Conservation (phyloP, 2,113 vertebrate genomes). For the Scatophagus argus region DNA sequence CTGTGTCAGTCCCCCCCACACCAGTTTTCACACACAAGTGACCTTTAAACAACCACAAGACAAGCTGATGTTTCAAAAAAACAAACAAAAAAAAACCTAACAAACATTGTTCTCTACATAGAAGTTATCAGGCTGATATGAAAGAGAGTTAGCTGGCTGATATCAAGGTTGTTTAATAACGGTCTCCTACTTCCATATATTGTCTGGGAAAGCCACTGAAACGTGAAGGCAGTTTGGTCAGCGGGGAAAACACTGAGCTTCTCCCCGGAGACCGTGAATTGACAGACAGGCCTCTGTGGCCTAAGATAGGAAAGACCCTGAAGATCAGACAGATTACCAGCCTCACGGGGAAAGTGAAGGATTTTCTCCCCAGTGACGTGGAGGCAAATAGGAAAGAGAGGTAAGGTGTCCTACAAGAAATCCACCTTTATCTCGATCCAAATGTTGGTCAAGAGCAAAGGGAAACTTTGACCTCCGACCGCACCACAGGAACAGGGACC, state of each 20-base stretch:
- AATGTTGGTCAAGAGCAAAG: slow-evolving; percentile 37
- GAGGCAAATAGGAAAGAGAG: slow-evolving; percentile 8
- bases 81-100: slow-evolving; percentile 53
- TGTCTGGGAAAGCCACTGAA: slow-evolving; percentile 25
- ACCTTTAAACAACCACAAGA: slow-evolving; percentile 70
- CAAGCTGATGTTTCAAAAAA: slow-evolving; percentile 53
- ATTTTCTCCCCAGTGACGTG: background rate
- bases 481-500: slow-evolving; percentile 15
- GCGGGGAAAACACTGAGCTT: slow-evolving; percentile 25
- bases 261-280: slow-evolving; percentile 62
- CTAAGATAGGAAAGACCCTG: slow-evolving; percentile 51
- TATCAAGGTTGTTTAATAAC: slow-evolving; percentile 17
- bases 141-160: slow-evolving; percentile 45
- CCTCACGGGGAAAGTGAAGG: background rate
- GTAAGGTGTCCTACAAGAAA: slow-evolving; percentile 7
- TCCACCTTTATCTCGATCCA: slow-evolving; percentile 3
- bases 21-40: slow-evolving; percentile 41
- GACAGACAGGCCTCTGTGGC: slow-evolving; percentile 18
- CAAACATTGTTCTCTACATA: slow-evolving; percentile 58
- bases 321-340: slow-evolving; percentile 35
- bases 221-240: slow-evolving; percentile 59
- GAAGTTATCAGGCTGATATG: slow-evolving; percentile 59
- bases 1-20: background rate
- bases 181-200: slow-evolving; percentile 6
- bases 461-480: slow-evolving; percentile 21